These are phyloP conservation scores for Psittacula cyanocephala DNA, from an alignment of 2,113 vertebrate genomes.

Conservation along the genomic window DNA sequence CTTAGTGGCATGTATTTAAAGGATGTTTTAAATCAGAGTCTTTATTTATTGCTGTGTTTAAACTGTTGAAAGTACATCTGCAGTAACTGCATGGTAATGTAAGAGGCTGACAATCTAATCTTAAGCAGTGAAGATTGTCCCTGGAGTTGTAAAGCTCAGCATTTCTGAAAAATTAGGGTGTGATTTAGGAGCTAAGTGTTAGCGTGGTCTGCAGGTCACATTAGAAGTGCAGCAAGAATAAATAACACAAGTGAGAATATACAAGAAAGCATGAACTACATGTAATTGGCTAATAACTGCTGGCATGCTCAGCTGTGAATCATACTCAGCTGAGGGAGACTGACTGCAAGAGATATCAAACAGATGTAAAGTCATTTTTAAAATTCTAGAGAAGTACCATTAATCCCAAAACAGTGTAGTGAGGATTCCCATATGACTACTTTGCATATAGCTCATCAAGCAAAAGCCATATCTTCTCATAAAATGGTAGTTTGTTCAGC, in stretches of 20 bases:
- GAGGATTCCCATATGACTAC: not conserved
- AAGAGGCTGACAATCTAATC: not conserved
- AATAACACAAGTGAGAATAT: not conserved
- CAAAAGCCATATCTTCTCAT: not conserved
- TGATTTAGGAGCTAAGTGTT: not conserved
- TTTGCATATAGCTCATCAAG: constrained; percentile 35
- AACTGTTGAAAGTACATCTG: not conserved
- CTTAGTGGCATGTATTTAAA: not conserved
- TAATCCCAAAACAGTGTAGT: constrained; percentile 4
- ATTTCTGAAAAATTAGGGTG: constrained; percentile 10
- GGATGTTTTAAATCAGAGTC: not conserved
- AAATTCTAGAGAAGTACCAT: not conserved
- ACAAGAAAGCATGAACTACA: not conserved
- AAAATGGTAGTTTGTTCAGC: constrained; percentile 22
- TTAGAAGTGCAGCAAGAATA: not conserved
- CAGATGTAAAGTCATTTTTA: constrained; percentile 7
- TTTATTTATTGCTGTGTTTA: not conserved
- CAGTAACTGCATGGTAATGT: not conserved
- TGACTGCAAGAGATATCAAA: not conserved
- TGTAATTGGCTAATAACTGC: constrained; percentile 3
- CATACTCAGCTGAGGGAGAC: not conserved
- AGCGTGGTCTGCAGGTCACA: not conserved
- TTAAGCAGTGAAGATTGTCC: not conserved
- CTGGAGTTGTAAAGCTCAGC: constrained; percentile 4
- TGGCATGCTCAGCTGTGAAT: constrained; percentile 8